Conservation (phyloP, 2,113 vertebrate species). For the Oostethus manadensis region DNA sequence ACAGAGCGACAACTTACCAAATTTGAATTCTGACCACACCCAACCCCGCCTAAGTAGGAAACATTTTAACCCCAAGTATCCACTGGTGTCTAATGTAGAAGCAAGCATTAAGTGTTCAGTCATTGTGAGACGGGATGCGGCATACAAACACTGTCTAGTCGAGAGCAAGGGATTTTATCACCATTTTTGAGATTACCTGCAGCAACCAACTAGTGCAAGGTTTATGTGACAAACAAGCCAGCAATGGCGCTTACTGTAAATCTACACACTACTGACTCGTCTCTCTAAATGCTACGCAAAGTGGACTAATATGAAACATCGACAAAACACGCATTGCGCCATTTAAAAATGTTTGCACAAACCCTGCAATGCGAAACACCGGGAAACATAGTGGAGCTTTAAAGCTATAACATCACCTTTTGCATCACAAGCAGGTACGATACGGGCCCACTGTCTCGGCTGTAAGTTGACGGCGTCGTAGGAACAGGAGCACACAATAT, state of each 20-base stretch:
- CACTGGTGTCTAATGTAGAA: too few species aligned
- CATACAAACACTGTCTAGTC: constrained; percentile 13
- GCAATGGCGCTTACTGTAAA: constrained; percentile 22
- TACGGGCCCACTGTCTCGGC: constrained; percentile 5
- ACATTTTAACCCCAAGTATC: too few species aligned
- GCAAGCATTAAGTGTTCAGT: too few species aligned
- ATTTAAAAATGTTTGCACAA: constrained; percentile 50
- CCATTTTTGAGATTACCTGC: constrained; percentile 22
- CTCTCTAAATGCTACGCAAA: constrained; percentile 61
- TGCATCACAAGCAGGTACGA: constrained; percentile 16
- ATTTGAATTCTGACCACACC: too few species aligned
- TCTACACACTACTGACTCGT: constrained; percentile 58
- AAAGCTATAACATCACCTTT: constrained; percentile 52
- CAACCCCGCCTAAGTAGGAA: too few species aligned
- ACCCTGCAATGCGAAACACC: constrained; percentile 21
- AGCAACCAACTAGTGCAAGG: constrained; percentile 69
- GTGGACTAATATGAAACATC: constrained; percentile 69
- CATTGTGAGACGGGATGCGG: background rate
- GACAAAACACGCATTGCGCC: constrained; percentile 68
- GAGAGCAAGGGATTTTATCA: constrained; percentile 42
- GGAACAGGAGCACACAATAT: constrained; percentile 10
- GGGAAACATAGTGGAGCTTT: constrained; percentile 17
- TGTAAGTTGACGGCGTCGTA: constrained; percentile 14
- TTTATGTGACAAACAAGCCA: constrained; percentile 47
- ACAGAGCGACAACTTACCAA: too few species aligned